These are phyloP conservation scores for Drosophila pruinosa DNA, from an alignment of 1,140 invertebrate genomes.

Conservation along the genomic window DNA sequence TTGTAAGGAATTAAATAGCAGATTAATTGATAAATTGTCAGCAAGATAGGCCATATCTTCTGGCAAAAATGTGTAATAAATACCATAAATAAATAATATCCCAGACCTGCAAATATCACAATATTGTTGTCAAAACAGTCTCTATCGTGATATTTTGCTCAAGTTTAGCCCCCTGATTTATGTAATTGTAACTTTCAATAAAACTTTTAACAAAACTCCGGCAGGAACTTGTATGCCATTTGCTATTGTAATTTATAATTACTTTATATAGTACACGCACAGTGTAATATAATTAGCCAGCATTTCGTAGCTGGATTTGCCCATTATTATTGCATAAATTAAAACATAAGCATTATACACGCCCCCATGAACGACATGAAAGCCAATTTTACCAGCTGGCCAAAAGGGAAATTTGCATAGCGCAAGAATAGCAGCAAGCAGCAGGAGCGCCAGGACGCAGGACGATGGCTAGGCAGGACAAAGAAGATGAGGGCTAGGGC, in stretches of 20 bases:
- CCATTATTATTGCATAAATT: slow-evolving; percentile 59
- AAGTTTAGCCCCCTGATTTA: neutral
- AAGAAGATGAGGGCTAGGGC: neutral
- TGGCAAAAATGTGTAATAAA: no score
- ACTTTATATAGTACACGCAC: neutral
- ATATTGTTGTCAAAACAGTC: no score
- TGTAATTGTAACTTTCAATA: neutral
- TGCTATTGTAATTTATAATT: slow-evolving; percentile 6
- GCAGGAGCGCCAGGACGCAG: neutral
- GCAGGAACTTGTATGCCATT: slow-evolving; percentile 10
- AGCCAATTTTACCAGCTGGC: slow-evolving; percentile 15
- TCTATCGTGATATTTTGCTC: no score
- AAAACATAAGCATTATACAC: slow-evolving; percentile 31
- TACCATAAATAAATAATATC: no score
- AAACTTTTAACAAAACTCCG: neutral
- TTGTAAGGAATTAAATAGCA: neutral
- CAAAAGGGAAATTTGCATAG: slow-evolving; percentile 55
- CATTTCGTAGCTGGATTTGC: slow-evolving; percentile 41
- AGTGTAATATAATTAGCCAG: slow-evolving; percentile 48
- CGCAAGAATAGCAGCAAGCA: neutral
- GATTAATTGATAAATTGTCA: neutral
- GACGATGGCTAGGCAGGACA: neutral
- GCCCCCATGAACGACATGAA: slow-evolving; percentile 51
- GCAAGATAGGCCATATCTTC: no score
- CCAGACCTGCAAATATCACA: no score